Base-by-base conservation (phyloP, 2,113 vertebrate genomes). In the Dolichallabes microphthalmus region DNA sequence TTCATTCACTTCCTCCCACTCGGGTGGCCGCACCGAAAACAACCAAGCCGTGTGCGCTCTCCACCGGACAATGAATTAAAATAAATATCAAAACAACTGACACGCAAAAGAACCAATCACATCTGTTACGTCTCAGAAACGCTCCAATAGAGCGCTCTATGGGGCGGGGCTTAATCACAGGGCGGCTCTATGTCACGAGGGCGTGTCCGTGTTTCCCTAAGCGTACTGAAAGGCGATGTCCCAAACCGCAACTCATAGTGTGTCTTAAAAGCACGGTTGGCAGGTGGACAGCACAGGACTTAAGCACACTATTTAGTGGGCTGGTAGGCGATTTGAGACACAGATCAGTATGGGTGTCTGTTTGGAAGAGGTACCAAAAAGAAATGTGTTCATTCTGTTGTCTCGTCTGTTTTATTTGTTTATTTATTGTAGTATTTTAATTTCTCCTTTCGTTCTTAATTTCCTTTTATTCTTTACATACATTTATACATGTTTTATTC, bases 71-170 rank as follows among this genome's bases (percentile, higher is more conserved):
- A 86, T 82, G 39, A 63, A 78, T 89, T 87, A 71, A 87, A 88
- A 35, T 20, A 39, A 85, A 19, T 89, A 86, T 66, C 10, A 57
- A 55, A 11, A 76, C 55, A 30, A 79, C 19, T 90, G 92, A 92
- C 93, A 92, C 82, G 45, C 35, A 69, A 1, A 4, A 27, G 0
- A 10, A 78, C 92, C 93, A 95, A 94, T 93, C 35, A 60, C 5
- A 89, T 3, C 22, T 25, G 17, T 14, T 19, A 52, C 45, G n/a
- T 11, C 68, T 25, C 14, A 57, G 22, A 39, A 10, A 52, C 0
- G 22, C 0, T 19, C 94, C 92, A 93, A 94, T 92, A 3, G 80
- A 0, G 9, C 58, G 8, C 7, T 1, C 10, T 35, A 32, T 79
- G 61, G 74, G 88, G 92, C 55, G 88, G 90, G 35, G 58, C 60